Conservation (phyloP, 2,888 invertebrate genomes). For the Liopterus haemorrhoidalis region DNA sequence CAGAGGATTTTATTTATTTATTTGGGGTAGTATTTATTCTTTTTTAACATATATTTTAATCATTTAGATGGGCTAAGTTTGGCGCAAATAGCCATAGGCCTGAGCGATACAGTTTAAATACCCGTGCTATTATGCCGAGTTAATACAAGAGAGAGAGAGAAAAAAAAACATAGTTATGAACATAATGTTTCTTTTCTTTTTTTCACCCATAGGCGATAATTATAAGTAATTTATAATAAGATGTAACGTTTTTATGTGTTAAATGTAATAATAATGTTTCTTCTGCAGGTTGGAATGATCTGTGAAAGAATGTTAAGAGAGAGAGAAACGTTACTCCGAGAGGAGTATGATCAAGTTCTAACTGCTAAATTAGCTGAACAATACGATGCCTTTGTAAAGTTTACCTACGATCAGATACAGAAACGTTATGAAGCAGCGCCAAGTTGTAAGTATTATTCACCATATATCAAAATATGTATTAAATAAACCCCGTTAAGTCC, state of each 20-base stretch:
- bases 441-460: constrained; percentile 46
- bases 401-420: constrained; percentile 95
- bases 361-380: constrained; percentile 93
- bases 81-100: too few relatives aligned
- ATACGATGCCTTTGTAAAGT: constrained; percentile 97
- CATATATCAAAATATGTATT: too few relatives aligned
- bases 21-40: too few relatives aligned
- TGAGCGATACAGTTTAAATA: too few relatives aligned
- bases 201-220: not conserved
- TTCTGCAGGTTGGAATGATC: constrained; percentile 80
- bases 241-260: not conserved
- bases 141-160: not conserved
- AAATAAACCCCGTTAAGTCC: too few relatives aligned
- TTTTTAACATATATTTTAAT: too few relatives aligned
- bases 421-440: constrained; percentile 54
- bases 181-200: not conserved
- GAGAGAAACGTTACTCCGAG: constrained; percentile 86
- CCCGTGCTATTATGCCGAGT: too few relatives aligned
- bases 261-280: constrained; percentile 20
- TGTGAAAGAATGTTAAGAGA: constrained; percentile 96
- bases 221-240: not conserved
- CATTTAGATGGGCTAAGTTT: too few relatives aligned
- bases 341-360: constrained; percentile 91
- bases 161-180: not conserved
- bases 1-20: too few relatives aligned